phyloP scores from a whole-genome alignment of 1,140 invertebrate genomes.

The Sycophila sp. region DNA sequence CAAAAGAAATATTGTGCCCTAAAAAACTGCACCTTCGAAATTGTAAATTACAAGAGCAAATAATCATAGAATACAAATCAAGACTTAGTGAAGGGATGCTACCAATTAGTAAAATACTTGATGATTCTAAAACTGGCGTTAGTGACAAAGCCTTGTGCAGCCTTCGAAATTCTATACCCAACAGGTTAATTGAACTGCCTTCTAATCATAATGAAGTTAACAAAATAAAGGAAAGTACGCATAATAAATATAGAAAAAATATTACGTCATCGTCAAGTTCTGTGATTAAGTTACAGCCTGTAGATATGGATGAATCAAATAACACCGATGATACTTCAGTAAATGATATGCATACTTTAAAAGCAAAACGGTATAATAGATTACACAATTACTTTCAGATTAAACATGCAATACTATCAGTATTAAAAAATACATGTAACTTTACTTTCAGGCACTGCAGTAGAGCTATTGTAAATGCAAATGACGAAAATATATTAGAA shows the following conservation, averaged over 20 bases:
- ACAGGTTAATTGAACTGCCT: too few species aligned
- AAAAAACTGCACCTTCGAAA: constrained; percentile 42
- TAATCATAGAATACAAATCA: constrained; percentile 55
- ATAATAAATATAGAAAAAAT: too few species aligned
- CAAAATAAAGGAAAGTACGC: too few species aligned
- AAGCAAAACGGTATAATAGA: too few species aligned
- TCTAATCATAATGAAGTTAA: too few species aligned
- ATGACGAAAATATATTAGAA: too few species aligned
- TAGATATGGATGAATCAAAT: not conserved
- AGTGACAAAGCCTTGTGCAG: constrained; percentile 57
- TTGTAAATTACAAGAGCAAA: constrained; percentile 52
- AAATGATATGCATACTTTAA: constrained; percentile 35
- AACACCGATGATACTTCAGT: not conserved
- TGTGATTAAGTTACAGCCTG: not conserved
- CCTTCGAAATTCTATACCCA: constrained; percentile 47
- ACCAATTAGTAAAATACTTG: constrained; percentile 59
- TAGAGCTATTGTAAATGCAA: too few species aligned
- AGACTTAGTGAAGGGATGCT: constrained; percentile 56
- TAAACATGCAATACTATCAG: too few species aligned
- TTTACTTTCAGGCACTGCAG: constrained; percentile 17
- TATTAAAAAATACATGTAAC: too few species aligned
- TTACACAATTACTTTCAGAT: too few species aligned
- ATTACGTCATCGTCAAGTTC: too few species aligned
- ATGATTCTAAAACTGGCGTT: constrained; percentile 56
- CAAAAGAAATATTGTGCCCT: not conserved